Evolutionary conservation across 2,797 vertebrate genomes (phyloP).

Genomic region (Vespertilio murinus): DNA sequence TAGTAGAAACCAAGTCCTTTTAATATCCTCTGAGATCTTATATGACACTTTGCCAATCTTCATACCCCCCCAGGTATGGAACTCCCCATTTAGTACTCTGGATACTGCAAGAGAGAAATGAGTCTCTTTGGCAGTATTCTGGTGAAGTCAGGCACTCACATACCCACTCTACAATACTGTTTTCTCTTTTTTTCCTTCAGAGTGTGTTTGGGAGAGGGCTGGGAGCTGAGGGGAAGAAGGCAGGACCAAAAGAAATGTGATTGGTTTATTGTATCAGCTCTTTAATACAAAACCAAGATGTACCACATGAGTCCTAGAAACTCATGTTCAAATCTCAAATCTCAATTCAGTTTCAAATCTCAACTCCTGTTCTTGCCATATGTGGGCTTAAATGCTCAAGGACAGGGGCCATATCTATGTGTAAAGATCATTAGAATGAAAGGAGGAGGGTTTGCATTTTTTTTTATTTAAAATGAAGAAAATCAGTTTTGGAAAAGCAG

Average conservation of each 20-base stretch:
- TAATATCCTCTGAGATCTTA: neutral
- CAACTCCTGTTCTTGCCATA: neutral
- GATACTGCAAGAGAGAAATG: neutral
- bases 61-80: too few relatives aligned
- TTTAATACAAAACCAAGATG: neutral
- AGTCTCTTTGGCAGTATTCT: neutral
- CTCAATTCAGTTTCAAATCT: neutral
- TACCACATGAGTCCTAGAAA: neutral
- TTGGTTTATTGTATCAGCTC: neutral
- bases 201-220: neutral
- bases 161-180: neutral
- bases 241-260: neutral
- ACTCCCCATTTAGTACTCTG: neutral
- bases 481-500: neutral
- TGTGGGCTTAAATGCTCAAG: neutral
- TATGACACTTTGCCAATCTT: neutral
- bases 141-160: neutral
- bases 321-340: too few relatives aligned
- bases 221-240: neutral
- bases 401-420: neutral
- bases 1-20: neutral
- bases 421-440: neutral
- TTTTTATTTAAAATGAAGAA: neutral
- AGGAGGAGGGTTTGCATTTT: neutral
- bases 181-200: neutral